phyloP scores from a whole-genome alignment of 2,888 invertebrate genomes.

The Dryocosmus kuriphilus region DNA sequence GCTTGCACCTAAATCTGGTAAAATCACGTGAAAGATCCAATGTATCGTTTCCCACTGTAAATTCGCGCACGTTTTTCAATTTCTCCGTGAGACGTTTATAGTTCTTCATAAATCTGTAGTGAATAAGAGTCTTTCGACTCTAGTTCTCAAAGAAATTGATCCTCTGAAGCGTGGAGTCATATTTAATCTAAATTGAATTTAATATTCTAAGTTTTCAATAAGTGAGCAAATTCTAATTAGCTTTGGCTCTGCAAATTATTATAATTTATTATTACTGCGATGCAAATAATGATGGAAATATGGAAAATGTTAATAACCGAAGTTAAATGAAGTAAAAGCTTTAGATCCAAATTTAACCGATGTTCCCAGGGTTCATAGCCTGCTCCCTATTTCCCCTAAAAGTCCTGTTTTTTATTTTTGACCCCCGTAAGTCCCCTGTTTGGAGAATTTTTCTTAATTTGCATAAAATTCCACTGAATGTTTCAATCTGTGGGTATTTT shows the following conservation, averaged over 20 bases:
- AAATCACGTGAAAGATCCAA: slow-evolving; percentile 25
- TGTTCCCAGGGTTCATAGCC: no score
- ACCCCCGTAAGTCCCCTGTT: no score
- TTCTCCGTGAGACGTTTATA: background rate
- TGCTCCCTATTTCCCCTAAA: no score
- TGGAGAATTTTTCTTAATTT: no score
- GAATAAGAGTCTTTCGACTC: slow-evolving; percentile 16
- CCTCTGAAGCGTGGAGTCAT: background rate
- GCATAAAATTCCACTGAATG: no score
- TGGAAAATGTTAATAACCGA: no score
- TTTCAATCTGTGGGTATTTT: no score
- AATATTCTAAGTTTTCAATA: background rate
- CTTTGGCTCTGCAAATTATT: background rate
- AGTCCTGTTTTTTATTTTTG: no score
- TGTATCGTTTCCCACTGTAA: slow-evolving; percentile 29
- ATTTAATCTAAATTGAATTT: background rate
- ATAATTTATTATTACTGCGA: no score
- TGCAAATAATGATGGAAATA: no score
- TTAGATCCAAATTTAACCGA: no score
- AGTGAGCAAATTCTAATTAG: background rate
- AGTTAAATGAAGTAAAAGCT: no score
- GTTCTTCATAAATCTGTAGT: slow-evolving; percentile 16
- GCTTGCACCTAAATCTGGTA: background rate
- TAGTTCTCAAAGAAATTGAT: background rate
- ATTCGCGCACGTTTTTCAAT: slow-evolving; percentile 32